These are phyloP conservation scores for Drosophila ogumai DNA, from an alignment of 1,140 invertebrate species.

Conservation along the genomic window DNA sequence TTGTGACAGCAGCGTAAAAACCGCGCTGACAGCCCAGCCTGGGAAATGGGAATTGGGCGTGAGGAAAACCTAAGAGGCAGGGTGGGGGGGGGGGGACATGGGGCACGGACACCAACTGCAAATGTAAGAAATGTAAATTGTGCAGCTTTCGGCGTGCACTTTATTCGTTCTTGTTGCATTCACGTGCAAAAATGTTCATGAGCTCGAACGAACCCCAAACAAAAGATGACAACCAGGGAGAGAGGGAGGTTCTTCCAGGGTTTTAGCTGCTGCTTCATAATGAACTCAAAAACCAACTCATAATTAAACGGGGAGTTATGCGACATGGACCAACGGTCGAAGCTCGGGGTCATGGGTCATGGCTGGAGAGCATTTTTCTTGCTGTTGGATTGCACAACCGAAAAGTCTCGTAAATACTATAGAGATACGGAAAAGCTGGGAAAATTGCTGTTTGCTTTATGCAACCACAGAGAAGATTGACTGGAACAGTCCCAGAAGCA, in stretches of 20 bases:
- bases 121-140: conserved; percentile 82
- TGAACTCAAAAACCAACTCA: conserved; percentile 79
- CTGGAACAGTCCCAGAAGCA: conserved; percentile 42
- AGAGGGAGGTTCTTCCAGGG: background rate
- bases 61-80: conserved; percentile 4
- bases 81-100: background rate
- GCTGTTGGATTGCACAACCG: conserved; percentile 43
- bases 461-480: conserved; percentile 53
- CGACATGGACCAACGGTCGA: conserved; percentile 62
- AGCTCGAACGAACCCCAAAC: conserved; percentile 42
- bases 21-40: conserved; percentile 69
- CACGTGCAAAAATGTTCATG: conserved; percentile 78
- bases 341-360: conserved; percentile 33
- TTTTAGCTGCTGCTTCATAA: conserved; percentile 56
- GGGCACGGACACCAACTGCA: conserved; percentile 43
- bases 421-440: conserved; percentile 18
- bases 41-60: conserved; percentile 61
- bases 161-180: conserved; percentile 65
- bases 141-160: conserved; percentile 66
- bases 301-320: conserved; percentile 82
- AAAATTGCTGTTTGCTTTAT: conserved; percentile 46
- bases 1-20: conserved; percentile 80
- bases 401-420: conserved; percentile 36
- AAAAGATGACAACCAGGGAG: conserved; percentile 25
- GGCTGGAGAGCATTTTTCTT: conserved; percentile 48